A percentile compares a stretch with the other conserved stretches of the same genome.
Conservation (phyloP, 2,797 vertebrate genomes). For the Avahi laniger region DNA sequence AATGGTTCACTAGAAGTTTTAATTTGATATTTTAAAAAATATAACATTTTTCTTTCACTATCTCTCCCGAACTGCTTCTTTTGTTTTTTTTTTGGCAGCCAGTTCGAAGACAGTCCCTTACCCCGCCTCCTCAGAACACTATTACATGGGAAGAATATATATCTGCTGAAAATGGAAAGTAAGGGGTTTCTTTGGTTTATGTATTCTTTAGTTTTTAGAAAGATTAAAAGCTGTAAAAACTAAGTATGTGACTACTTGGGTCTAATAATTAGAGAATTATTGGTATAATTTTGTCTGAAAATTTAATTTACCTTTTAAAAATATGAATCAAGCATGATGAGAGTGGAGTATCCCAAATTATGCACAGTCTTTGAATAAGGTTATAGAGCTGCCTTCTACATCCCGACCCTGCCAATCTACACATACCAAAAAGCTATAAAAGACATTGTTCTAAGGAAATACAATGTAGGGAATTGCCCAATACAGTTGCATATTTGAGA, state of each 20-base stretch:
- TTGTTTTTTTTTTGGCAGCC: conserved; percentile 86
- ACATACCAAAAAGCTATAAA: neutral
- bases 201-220: conserved; percentile 23
- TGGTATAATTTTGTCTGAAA: conserved; percentile 5
- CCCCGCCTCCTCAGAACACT: conserved; percentile 93
- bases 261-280: neutral
- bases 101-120: conserved; percentile 93
- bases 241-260: neutral
- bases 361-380: neutral
- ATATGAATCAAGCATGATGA: neutral
- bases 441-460: neutral
- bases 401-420: neutral
- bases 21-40: conserved; percentile 32
- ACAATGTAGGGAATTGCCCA: neutral
- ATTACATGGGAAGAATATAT: conserved; percentile 99
- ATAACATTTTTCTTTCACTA: neutral
- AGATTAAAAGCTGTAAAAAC: neutral
- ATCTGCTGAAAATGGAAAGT: conserved; percentile 96
- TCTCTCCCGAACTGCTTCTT: neutral
- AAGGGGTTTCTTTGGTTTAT: conserved; percentile 75
- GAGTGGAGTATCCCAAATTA: neutral
- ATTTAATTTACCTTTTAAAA: conserved; percentile 5
- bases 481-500: neutral
- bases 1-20: neutral
- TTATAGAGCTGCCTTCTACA: neutral